A percentile compares a stretch with the other conserved stretches of the same genome.
phyloP scores from a whole-genome alignment of 2,113 vertebrate species.

The Ochotona curzoniae region DNA sequence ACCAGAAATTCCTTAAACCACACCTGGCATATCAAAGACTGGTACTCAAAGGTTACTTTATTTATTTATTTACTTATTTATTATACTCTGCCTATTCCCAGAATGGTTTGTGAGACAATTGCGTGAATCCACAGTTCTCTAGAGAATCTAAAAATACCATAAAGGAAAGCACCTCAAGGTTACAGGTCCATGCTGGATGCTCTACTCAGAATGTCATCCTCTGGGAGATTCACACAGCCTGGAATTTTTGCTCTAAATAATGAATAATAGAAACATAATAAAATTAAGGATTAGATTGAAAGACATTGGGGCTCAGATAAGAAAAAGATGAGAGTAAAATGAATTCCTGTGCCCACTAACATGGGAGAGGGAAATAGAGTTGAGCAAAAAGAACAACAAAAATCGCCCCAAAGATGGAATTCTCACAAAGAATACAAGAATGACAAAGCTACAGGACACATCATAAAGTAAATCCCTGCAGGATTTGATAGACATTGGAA shows the following conservation, averaged over 20 bases:
- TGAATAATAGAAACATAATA: constrained; percentile 67
- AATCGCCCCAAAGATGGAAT: neutral
- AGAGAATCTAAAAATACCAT: constrained; percentile 38
- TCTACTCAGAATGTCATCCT: constrained; percentile 47
- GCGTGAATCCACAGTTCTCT: constrained; percentile 41
- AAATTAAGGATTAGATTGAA: constrained; percentile 61
- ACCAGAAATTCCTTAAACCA: constrained; percentile 74
- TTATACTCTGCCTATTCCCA: constrained; percentile 24
- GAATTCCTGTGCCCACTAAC: neutral
- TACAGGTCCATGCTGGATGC: constrained; percentile 50
- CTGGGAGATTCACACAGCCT: constrained; percentile 62
- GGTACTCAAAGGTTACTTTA: constrained; percentile 64
- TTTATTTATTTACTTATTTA: constrained; percentile 74
- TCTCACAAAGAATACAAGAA: neutral
- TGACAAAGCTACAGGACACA: neutral
- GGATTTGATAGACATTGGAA: neutral
- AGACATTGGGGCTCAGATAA: constrained; percentile 38
- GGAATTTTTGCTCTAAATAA: constrained; percentile 65
- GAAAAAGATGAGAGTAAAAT: constrained; percentile 57
- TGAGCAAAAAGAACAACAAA: neutral
- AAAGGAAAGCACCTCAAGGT: constrained; percentile 53
- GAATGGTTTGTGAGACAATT: constrained; percentile 56
- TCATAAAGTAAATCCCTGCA: neutral
- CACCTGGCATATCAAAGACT: constrained; percentile 80
- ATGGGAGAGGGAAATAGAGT: neutral